Evolutionary conservation across 2,113 vertebrate species (phyloP).

Genomic region (Phrynosoma platyrhinos): DNA sequence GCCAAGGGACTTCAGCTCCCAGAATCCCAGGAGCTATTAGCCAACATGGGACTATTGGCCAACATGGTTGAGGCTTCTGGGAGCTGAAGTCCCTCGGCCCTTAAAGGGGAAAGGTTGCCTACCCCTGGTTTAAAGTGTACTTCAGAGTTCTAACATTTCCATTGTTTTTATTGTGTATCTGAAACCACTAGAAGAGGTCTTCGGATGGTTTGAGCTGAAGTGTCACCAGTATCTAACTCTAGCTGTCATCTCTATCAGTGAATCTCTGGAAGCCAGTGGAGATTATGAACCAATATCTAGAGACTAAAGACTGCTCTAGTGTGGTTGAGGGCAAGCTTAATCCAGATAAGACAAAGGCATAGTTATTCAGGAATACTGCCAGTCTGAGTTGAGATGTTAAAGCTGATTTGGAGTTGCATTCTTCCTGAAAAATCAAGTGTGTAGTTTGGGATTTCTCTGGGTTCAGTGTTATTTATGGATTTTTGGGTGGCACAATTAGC

Average conservation of each 20-base stretch:
- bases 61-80: too few species aligned
- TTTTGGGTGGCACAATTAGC: too few species aligned
- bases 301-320: neutral
- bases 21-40: too few species aligned
- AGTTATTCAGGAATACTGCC: neutral
- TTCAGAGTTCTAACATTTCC: neutral
- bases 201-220: neutral
- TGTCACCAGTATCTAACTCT: neutral
- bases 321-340: neutral
- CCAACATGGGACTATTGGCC: too few species aligned
- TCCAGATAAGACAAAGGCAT: neutral
- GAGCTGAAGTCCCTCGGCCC: too few species aligned
- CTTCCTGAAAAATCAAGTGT: neutral
- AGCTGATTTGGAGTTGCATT: neutral
- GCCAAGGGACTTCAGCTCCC: too few species aligned
- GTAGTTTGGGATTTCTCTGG: neutral
- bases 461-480: too few species aligned
- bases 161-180: neutral
- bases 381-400: neutral
- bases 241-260: neutral
- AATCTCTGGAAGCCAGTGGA: neutral
- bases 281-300: neutral
- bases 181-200: neutral
- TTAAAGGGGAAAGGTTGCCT: too few species aligned
- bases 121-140: neutral